Evolutionary conservation across 2,888 invertebrate species (phyloP), one percentile per base, ranked within the genome.

Genomic region (Coelopa pilipes): DNA sequence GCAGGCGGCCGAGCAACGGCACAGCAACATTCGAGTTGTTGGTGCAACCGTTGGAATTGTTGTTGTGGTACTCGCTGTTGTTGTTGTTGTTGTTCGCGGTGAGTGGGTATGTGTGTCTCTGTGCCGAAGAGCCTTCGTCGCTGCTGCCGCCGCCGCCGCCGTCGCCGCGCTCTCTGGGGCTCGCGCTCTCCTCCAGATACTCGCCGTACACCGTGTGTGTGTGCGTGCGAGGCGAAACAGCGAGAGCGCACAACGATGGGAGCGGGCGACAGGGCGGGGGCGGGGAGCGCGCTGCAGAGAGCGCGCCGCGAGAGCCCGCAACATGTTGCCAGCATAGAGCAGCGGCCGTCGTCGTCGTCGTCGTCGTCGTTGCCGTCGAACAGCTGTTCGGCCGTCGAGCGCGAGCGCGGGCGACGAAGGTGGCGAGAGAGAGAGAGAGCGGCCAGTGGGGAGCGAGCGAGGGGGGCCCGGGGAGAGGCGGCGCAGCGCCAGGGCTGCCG

Each of bases 41-140:
- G 67, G 47, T 65, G 47, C n/a, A 21, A 47, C 47, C 47, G 19
- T 47, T 57, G 47, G 57, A 59, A n/a, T 50, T 55, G n/a, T 59
- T 72, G 15, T 47, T 59, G 17, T 24, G n/a, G 71, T 63, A 63
- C 63, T 12, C 70, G 67, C 15, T 75, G 76, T 76, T 83, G 13
- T 53, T 53, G 4, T 2, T 53, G n/a, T n/a, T 15, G 12, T 66
- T n/a, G 34, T 34, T 70, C 55, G 45, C 74, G 76, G 77, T 83
- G 82, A 84, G 83, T 85, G 84, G 85, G 83, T 84, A 84, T 84
- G 79, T 85, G 84, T 85, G 85, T 84, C 84, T 85, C 85, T 85
- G 84, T 84, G 85, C 83, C 85, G 85, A 78, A 75, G 77, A 74
- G 72, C 74, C 72, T 74, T 60, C 46, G 70, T 47, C 45, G 34